These are phyloP conservation scores for Rhaphigaster nebulosa DNA, from an alignment of 2,888 invertebrate species.

Conservation along the genomic window DNA sequence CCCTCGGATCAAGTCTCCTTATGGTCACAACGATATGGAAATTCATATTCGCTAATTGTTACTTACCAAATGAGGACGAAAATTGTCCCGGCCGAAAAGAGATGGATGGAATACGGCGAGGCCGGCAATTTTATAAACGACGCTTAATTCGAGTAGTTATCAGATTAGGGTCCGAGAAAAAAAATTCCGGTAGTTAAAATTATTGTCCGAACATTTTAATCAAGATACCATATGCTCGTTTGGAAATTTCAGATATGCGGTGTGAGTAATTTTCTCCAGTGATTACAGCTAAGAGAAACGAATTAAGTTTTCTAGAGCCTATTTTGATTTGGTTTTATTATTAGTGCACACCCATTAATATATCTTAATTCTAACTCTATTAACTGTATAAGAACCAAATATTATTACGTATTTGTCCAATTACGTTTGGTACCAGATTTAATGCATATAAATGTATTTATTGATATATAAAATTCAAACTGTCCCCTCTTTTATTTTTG, in stretches of 20 bases:
- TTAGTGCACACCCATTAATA: neutral
- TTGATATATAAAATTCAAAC: too few species aligned
- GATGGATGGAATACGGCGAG: neutral
- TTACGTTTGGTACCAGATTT: too few species aligned
- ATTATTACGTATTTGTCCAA: too few species aligned
- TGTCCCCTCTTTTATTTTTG: too few species aligned
- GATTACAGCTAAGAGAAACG: neutral
- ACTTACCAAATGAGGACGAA: neutral
- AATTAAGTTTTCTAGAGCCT: neutral
- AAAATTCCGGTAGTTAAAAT: neutral
- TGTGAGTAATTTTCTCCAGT: neutral
- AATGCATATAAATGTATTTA: too few species aligned
- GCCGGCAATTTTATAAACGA: neutral
- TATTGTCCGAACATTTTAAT: conserved; percentile 14
- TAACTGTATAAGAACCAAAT: too few species aligned
- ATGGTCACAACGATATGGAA: neutral
- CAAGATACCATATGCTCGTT: neutral
- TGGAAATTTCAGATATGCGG: neutral
- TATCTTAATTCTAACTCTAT: neutral
- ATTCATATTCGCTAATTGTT: conserved; percentile 28
- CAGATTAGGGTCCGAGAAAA: neutral
- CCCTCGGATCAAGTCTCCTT: neutral
- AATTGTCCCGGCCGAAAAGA: neutral
- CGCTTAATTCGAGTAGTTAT: neutral
- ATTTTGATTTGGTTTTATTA: neutral